Percentiles rank a stretch among this genome's conserved stretches.
phyloP scores from a whole-genome alignment of 2,888 invertebrate species.

The Protonemura montana region DNA sequence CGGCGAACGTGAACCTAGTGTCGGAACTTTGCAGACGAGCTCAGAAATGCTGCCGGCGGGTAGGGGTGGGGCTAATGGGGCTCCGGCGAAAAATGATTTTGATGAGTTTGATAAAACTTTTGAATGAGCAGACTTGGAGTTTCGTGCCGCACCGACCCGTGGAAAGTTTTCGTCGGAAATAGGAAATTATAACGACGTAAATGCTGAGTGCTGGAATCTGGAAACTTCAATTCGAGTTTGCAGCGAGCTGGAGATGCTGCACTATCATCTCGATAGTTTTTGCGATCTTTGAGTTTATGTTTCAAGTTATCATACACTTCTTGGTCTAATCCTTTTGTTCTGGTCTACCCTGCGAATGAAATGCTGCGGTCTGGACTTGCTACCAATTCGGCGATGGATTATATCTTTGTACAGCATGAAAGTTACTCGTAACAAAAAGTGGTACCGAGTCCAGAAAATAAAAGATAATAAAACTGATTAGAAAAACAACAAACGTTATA shows the following conservation, averaged over 20 bases:
- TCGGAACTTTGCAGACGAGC: neutral
- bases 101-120: conserved; percentile 23
- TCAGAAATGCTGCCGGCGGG: neutral
- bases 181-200: neutral
- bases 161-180: neutral
- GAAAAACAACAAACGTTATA: neutral
- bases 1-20: neutral
- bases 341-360: conserved; percentile 2
- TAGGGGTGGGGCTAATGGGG: neutral
- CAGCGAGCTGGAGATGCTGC: neutral
- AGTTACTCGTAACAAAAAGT: neutral
- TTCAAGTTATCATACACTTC: neutral
- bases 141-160: neutral
- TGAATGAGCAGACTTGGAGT: neutral
- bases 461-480: neutral
- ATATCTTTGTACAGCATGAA: neutral
- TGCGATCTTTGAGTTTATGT: neutral
- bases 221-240: neutral
- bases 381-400: neutral
- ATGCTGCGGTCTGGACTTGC: neutral
- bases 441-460: neutral
- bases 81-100: conserved; percentile 23
- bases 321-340: conserved; percentile 7
- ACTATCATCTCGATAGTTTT: neutral
- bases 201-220: neutral